Conservation (phyloP, 2,113 vertebrate species). For the Xiphorhynchus elegans region DNA sequence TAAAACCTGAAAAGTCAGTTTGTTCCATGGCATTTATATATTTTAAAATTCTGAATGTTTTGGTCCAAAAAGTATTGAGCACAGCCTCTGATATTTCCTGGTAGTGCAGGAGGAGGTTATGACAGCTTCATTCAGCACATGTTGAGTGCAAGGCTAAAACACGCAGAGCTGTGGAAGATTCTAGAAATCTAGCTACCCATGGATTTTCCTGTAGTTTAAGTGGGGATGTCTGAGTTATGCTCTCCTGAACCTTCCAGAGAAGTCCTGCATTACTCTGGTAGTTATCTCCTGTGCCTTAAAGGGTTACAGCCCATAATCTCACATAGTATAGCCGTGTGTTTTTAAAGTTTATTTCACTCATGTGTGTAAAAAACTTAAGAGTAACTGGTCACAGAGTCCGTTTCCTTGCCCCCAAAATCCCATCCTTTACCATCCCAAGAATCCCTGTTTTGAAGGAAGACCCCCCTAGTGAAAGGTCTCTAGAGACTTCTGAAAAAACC, state of each 20-base stretch:
- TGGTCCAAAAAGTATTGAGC: neutral
- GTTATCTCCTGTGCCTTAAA: neutral
- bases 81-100: neutral
- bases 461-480: neutral
- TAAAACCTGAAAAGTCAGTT: neutral
- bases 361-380: neutral
- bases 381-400: neutral
- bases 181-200: rapidly evolving
- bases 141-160: neutral
- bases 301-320: neutral
- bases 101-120: neutral
- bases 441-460: neutral
- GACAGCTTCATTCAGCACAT: neutral
- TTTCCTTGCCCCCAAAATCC: neutral
- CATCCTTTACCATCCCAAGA: neutral
- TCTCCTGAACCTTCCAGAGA: neutral
- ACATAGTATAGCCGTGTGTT: rapidly evolving
- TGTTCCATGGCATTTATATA: neutral
- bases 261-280: neutral
- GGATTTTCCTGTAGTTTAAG: neutral
- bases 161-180: neutral
- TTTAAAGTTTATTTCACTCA: neutral
- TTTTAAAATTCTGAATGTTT: neutral
- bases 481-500: neutral
- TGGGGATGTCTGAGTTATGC: neutral